A percentile compares a stretch with the other conserved stretches of the same genome.
Conservation (phyloP, 2,797 vertebrate genomes). For the Sus cebifrons region DNA sequence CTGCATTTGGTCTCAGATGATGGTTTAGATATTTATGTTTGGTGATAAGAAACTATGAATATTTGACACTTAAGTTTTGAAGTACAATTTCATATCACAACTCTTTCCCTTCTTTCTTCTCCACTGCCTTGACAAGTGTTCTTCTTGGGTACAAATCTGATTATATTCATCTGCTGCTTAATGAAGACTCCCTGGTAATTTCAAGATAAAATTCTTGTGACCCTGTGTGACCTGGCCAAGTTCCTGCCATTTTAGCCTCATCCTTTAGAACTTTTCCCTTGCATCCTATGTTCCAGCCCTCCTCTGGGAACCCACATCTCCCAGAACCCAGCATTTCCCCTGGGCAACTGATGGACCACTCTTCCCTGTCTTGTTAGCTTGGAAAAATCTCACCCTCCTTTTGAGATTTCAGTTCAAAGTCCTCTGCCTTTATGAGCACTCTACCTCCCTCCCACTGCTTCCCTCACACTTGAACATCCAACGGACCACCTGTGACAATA, state of each 20-base stretch:
- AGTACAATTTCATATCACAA: not conserved
- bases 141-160: not conserved
- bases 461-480: not conserved
- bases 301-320: not conserved
- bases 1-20: not conserved
- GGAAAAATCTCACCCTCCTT: not conserved
- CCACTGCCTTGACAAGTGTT: not conserved
- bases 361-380: not conserved
- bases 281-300: accelerated
- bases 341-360: not conserved
- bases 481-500: not conserved
- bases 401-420: not conserved
- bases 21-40: not conserved
- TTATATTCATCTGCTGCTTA: not conserved
- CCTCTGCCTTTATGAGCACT: not conserved
- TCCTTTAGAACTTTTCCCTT: no score
- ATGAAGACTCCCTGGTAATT: not conserved
- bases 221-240: not conserved
- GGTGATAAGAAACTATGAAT: not conserved
- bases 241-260: not conserved
- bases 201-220: not conserved
- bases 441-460: not conserved
- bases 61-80: not conserved
- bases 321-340: not conserved
- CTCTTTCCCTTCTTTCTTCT: not conserved